phyloP scores from a whole-genome alignment of 2,888 invertebrate genomes.

The Drosophila subquinaria region DNA sequence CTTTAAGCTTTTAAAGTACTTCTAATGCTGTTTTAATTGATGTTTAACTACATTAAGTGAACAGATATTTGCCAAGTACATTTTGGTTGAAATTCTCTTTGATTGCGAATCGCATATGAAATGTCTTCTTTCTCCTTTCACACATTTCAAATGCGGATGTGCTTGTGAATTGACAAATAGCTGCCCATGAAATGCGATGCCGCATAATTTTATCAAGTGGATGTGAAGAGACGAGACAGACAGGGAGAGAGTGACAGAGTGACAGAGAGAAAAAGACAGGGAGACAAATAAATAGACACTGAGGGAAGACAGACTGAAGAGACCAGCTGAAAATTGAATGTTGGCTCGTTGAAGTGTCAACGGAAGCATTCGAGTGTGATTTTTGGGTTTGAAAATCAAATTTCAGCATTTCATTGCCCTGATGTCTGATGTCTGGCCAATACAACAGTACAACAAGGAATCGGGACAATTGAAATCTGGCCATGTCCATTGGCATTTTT shows the following conservation, averaged over 20 bases:
- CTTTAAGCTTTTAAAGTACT: slow-evolving; percentile 2
- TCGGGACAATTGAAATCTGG: slow-evolving; percentile 6
- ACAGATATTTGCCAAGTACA: background rate
- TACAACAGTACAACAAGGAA: background rate
- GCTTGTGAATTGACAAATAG: slow-evolving; percentile 29
- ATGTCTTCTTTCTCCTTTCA: background rate
- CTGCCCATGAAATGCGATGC: slow-evolving; percentile 50
- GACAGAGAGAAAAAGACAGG: slow-evolving; percentile 4
- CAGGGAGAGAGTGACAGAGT: background rate
- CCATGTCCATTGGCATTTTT: slow-evolving; percentile 9
- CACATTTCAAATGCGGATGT: slow-evolving; percentile 30
- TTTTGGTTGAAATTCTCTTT: slow-evolving; percentile 1
- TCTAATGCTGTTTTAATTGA: slow-evolving; percentile 10
- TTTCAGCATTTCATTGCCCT: slow-evolving; percentile 31
- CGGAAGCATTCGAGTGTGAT: slow-evolving; percentile 60
- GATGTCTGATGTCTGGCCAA: background rate
- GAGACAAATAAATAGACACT: slow-evolving; percentile 2
- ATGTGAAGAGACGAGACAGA: slow-evolving; percentile 31
- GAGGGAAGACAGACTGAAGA: slow-evolving; percentile 1
- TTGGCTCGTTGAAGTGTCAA: slow-evolving; percentile 59
- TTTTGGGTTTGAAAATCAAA: slow-evolving; percentile 61
- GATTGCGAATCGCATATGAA: slow-evolving; percentile 24
- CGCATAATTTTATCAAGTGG: slow-evolving; percentile 56
- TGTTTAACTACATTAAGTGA: background rate
- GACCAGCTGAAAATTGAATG: slow-evolving; percentile 29